These are phyloP conservation scores for Sebastes minor DNA, from an alignment of 2,797 vertebrate species.

Conservation along the genomic window DNA sequence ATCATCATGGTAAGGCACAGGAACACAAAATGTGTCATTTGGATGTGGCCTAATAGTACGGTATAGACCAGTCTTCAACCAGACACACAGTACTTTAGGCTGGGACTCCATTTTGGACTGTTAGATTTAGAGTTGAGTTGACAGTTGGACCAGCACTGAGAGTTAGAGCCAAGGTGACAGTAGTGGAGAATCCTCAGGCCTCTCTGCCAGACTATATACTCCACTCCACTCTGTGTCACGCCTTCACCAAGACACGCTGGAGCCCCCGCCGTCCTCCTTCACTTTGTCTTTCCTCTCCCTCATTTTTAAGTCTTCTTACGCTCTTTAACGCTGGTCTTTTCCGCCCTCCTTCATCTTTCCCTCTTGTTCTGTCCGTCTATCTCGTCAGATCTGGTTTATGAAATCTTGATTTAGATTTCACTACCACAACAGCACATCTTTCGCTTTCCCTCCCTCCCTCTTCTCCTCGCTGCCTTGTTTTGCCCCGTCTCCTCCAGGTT, in stretches of 20 bases:
- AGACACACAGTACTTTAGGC: constrained; percentile 42
- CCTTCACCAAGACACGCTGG: constrained; percentile 50
- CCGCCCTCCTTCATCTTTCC: constrained; percentile 25
- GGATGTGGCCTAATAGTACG: not conserved
- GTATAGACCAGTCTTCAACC: constrained; percentile 22
- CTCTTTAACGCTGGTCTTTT: constrained; percentile 23
- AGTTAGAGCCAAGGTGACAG: constrained; percentile 82
- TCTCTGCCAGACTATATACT: constrained; percentile 72
- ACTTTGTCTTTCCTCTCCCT: constrained; percentile 49
- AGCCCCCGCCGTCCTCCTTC: constrained; percentile 46
- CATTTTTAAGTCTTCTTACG: constrained; percentile 37
- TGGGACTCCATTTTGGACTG: constrained; percentile 60
- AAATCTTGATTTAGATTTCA: constrained; percentile 42
- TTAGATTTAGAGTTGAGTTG: constrained; percentile 75
- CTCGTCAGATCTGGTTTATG: constrained; percentile 22
- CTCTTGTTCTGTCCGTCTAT: constrained; percentile 15
- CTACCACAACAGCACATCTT: constrained; percentile 12
- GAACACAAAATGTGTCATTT: not conserved
- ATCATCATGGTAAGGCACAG: constrained; percentile 1
- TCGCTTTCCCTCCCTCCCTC: not conserved
- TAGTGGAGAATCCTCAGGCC: constrained; percentile 76
- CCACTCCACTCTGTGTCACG: constrained; percentile 59
- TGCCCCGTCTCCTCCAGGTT: constrained; percentile 37
- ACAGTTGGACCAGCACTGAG: constrained; percentile 71
- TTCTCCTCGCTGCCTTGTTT: constrained; percentile 30